A percentile compares a stretch with the other conserved stretches of the same genome.
phyloP scores from a whole-genome alignment of 1,140 invertebrate genomes.

The Coelopa frigida region DNA sequence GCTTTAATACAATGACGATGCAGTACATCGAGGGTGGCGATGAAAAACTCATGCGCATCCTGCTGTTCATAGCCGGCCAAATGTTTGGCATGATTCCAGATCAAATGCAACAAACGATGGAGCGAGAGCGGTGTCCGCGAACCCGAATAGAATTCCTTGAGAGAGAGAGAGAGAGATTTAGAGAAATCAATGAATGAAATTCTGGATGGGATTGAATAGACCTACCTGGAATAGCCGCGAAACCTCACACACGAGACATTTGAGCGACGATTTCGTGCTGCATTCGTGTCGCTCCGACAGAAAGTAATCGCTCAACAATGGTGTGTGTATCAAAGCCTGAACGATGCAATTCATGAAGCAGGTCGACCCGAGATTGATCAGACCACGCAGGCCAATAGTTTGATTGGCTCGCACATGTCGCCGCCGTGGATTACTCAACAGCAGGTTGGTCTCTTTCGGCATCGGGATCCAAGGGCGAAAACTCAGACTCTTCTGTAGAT shows the following conservation, averaged over 20 bases:
- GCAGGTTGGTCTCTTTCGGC: conserved; percentile 60
- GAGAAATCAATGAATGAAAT: conserved; percentile 10
- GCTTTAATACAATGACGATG: conserved; percentile 55
- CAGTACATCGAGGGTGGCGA: conserved; percentile 86
- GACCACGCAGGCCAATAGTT: conserved; percentile 80
- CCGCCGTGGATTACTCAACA: conserved; percentile 67
- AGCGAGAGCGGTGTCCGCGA: conserved; percentile 79
- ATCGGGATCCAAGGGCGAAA: conserved; percentile 75
- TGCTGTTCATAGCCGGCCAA: conserved; percentile 96
- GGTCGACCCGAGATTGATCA: conserved; percentile 96
- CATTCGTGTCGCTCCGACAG: conserved; percentile 87
- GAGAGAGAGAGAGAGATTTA: neutral
- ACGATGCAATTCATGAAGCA: conserved; percentile 99
- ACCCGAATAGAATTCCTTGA: conserved; percentile 85
- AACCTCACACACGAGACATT: conserved; percentile 91
- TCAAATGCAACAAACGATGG: conserved; percentile 82
- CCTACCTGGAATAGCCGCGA: conserved; percentile 66
- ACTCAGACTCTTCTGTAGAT: conserved; percentile 60
- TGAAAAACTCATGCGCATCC: conserved; percentile 98
- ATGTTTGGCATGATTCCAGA: conserved; percentile 94
- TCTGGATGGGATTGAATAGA: neutral
- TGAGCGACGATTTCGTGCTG: conserved; percentile 53
- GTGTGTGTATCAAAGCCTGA: conserved; percentile 89
- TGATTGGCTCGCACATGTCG: conserved; percentile 72
- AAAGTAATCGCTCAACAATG: conserved; percentile 90